Percentiles rank a stretch among this genome's conserved stretches.
Conservation (phyloP, 2,888 invertebrate species). For the Cheiracanthium punctorium region DNA sequence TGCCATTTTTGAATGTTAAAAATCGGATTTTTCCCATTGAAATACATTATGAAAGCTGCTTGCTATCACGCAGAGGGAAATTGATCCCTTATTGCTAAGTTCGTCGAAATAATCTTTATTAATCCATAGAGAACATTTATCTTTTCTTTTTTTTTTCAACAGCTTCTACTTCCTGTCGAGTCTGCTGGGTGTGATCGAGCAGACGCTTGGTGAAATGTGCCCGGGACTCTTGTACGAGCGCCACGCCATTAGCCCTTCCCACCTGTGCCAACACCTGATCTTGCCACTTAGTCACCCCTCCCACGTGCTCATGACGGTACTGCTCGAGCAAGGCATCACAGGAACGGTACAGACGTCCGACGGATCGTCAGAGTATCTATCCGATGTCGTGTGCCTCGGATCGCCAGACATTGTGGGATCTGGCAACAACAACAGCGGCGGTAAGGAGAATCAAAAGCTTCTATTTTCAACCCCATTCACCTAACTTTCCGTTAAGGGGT, state of each 20-base stretch:
- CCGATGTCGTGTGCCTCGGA: slow-evolving; percentile 56
- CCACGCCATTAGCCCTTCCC: slow-evolving; percentile 81
- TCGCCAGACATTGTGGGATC: slow-evolving; percentile 36
- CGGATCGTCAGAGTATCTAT: slow-evolving; percentile 22
- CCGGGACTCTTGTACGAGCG: slow-evolving; percentile 83
- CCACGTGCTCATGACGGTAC: slow-evolving; percentile 29
- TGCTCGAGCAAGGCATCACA: slow-evolving; percentile 40
- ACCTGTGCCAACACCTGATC: slow-evolving; percentile 78
- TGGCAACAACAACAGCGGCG: background rate
- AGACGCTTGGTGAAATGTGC: slow-evolving; percentile 81
- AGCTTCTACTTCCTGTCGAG: slow-evolving; percentile 84
- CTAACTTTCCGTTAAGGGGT: no score
- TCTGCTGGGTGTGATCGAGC: slow-evolving; percentile 81
- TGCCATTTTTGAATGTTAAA: no score
- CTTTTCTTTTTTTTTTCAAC: no score
- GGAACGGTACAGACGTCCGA: slow-evolving; percentile 32
- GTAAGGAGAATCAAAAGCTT: background rate
- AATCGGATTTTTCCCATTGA: no score
- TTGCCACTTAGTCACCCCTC: slow-evolving; percentile 52
- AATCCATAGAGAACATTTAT: no score
- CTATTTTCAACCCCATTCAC: no score
- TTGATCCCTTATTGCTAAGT: no score
- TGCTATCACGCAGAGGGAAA: no score
- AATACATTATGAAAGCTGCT: no score
- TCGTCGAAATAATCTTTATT: no score